These are phyloP conservation scores for Pachycephus smyrnensis DNA, from an alignment of 2,888 invertebrate genomes.

Conservation along the genomic window DNA sequence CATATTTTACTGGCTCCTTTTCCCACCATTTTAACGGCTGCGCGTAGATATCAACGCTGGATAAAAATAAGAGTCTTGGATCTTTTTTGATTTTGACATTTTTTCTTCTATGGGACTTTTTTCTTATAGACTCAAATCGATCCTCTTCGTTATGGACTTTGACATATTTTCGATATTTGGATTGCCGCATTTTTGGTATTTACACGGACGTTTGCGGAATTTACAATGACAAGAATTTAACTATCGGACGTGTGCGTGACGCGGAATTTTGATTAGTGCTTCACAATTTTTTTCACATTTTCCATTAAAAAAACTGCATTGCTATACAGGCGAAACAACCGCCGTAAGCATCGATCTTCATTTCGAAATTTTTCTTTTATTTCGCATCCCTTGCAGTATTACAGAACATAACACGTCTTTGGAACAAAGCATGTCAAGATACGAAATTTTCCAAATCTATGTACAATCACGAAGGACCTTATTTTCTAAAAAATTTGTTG, in stretches of 20 bases:
- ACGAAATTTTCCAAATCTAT: neutral
- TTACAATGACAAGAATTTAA: neutral
- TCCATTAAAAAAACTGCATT: neutral
- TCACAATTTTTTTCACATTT: neutral
- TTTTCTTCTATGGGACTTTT: neutral
- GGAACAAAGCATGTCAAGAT: neutral
- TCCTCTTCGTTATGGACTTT: neutral
- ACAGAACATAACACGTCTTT: neutral
- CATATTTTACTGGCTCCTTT: slow-evolving; percentile 38
- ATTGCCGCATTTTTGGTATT: neutral
- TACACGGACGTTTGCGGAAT: neutral
- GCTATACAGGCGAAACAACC: neutral
- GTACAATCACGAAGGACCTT: neutral
- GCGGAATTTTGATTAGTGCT: neutral
- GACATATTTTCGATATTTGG: neutral
- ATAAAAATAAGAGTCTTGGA: slow-evolving; percentile 23
- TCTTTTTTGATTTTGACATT: slow-evolving; percentile 1
- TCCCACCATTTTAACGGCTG: slow-evolving; percentile 40
- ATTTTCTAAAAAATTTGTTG: neutral
- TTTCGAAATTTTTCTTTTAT: neutral
- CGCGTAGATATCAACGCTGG: slow-evolving; percentile 36
- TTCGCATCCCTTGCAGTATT: neutral
- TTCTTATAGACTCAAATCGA: neutral
- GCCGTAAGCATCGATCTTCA: neutral
- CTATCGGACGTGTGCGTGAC: neutral